phyloP scores from a whole-genome alignment of 2,113 vertebrate species.

The Hymenochirus boettgeri region DNA sequence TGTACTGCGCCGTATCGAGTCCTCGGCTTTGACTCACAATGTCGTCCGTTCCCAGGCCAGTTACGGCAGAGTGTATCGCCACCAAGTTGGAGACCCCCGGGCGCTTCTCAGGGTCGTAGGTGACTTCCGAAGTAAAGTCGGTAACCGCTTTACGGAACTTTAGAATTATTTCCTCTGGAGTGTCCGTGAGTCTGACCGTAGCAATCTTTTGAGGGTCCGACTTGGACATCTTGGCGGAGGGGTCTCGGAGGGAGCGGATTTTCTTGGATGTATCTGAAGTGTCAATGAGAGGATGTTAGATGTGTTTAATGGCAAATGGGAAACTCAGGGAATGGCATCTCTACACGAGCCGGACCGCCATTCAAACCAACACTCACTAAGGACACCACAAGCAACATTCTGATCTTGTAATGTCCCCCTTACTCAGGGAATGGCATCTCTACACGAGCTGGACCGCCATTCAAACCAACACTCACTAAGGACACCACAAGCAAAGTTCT shows the following conservation, averaged over 20 bases:
- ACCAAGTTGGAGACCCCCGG: constrained; percentile 89
- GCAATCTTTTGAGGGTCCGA: constrained; percentile 82
- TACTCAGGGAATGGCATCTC: no score
- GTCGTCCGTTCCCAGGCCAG: constrained; percentile 62
- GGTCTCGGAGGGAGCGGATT: constrained; percentile 88
- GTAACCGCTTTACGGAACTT: constrained; percentile 90
- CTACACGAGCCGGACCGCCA: no score
- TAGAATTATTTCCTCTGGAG: constrained; percentile 76
- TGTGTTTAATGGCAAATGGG: no score
- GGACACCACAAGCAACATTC: no score
- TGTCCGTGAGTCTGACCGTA: constrained; percentile 77
- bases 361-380: no score
- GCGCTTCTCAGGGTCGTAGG: constrained; percentile 73
- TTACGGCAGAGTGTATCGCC: constrained; percentile 75
- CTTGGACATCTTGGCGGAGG: constrained; percentile 90
- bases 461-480: no score
- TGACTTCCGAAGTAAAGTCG: constrained; percentile 89
- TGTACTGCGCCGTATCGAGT: constrained; percentile 81
- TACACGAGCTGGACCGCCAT: no score
- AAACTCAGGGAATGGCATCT: no score
- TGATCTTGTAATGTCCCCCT: no score
- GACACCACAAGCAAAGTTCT: no score
- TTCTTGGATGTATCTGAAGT: constrained; percentile 73
- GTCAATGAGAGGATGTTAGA: not conserved
- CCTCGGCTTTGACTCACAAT: constrained; percentile 64